A percentile compares a stretch with the other conserved stretches of the same genome.
These are phyloP conservation scores for Pterocles gutturalis DNA, from an alignment of 2,113 vertebrate species.

Conservation along the genomic window DNA sequence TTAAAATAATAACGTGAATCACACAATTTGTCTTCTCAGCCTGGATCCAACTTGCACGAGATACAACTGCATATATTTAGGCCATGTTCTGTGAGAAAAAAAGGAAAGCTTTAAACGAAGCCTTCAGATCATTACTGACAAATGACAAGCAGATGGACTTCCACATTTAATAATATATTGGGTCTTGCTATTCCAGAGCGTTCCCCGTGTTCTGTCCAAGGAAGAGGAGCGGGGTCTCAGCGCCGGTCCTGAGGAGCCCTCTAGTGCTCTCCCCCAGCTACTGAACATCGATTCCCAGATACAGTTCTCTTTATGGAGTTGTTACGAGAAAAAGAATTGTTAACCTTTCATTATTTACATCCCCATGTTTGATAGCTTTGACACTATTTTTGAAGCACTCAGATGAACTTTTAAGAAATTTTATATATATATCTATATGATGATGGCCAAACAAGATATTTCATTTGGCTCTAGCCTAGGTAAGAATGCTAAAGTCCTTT, in stretches of 20 bases:
- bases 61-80: background rate
- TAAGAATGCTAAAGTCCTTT: background rate
- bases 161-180: background rate
- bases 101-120: background rate
- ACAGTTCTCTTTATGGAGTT: rapidly evolving
- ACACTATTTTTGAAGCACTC: background rate
- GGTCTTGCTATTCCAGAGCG: background rate
- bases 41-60: rapidly evolving
- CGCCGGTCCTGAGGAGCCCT: conserved; percentile 40
- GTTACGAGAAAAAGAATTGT: background rate
- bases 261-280: conserved; percentile 55
- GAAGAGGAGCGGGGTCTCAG: background rate
- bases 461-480: background rate
- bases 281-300: background rate
- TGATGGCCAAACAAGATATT: background rate
- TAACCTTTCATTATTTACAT: background rate
- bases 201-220: rapidly evolving
- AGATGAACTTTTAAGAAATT: background rate
- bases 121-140: background rate
- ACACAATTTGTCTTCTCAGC: background rate
- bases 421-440: background rate
- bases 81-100: background rate
- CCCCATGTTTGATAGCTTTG: background rate
- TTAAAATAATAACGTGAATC: background rate
- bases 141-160: background rate